Evolutionary conservation across 1,140 invertebrate species (phyloP).

Genomic region (Drosophila mayri): DNA sequence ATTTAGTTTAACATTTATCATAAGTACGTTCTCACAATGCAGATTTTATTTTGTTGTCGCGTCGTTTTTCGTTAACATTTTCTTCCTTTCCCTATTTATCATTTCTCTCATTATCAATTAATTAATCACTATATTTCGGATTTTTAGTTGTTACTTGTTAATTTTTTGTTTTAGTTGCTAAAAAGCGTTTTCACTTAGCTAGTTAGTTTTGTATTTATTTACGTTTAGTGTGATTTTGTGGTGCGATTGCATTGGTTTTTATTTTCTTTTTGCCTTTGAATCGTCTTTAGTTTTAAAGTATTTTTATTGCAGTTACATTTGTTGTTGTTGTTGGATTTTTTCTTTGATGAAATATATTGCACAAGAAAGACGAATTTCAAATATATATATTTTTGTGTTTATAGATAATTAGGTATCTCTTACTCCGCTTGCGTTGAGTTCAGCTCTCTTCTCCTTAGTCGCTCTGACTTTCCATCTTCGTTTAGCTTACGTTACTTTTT

Average conservation of each 20-base stretch:
- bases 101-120: conserved; percentile 31
- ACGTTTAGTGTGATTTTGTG: conserved; percentile 36
- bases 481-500: conserved; percentile 11
- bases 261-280: conserved; percentile 24
- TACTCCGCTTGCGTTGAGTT: conserved; percentile 1
- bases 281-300: conserved; percentile 27
- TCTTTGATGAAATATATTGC: conserved; percentile 51
- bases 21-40: conserved; percentile 79
- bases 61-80: conserved; percentile 15
- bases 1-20: conserved; percentile 75
- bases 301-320: conserved; percentile 25
- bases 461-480: not conserved
- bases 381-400: conserved; percentile 23
- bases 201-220: conserved; percentile 15
- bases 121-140: conserved; percentile 33
- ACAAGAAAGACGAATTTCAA: conserved; percentile 54
- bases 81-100: conserved; percentile 7
- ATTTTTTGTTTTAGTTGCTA: conserved; percentile 46
- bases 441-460: conserved; percentile 18
- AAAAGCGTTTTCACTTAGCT: conserved; percentile 60
- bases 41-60: conserved; percentile 41
- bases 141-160: conserved; percentile 9
- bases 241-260: conserved; percentile 22
- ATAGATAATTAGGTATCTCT: conserved; percentile 26
- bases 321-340: conserved; percentile 3